Base-by-base conservation (phyloP, 1,140 invertebrate genomes). In the Gryllus bimaculatus region DNA sequence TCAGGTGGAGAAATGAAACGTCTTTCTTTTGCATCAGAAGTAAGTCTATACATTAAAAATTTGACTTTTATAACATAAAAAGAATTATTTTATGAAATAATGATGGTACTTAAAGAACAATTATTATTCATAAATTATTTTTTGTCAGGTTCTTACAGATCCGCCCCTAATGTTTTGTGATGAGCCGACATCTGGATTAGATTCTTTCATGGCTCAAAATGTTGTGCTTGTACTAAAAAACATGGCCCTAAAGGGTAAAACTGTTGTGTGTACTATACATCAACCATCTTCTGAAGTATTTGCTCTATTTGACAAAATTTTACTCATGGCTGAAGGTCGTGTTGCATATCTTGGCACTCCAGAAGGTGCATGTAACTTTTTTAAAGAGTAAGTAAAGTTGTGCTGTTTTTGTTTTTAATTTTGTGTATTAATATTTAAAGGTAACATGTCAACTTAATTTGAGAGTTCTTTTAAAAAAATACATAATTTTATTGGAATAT, bases 81-180 rank as follows among this genome's bases (percentile, higher is more conserved):
- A 39, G 26, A 39, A 39, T 39, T 39, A 39, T 5, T 1, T 39
- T 5, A 39, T 39, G 26, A 1, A 39, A 39, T 39, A 39, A 1
- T 39, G 5, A 2, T 39, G 1, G 26, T 39, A 39, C 26, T 39
- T 39, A 39, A 39, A 39, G 26, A 39, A 39, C 5, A 39, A 39
- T 39, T 39, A 39, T 39, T 39, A 39, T 39, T 39, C 26, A 39
- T 39, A 39, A 39, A 39, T 39, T 39, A 39, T 18, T 66, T 66
- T 66, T 73, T 81, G 81, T 13, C 79, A 91, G 90, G 87, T 92
- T n/a, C 87, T 99, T 26, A 99, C 96, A 0, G 94, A 99, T 88
- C 97, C 98, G 5, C 93, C 95, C 3, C 86, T 99, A 54, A 91
- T 99, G 90, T 96, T 99, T 84, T 99, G 97, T 85, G 98, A 99